Base-by-base conservation (phyloP, 2,888 invertebrate species). In the Macrosoma leucophasiata region DNA sequence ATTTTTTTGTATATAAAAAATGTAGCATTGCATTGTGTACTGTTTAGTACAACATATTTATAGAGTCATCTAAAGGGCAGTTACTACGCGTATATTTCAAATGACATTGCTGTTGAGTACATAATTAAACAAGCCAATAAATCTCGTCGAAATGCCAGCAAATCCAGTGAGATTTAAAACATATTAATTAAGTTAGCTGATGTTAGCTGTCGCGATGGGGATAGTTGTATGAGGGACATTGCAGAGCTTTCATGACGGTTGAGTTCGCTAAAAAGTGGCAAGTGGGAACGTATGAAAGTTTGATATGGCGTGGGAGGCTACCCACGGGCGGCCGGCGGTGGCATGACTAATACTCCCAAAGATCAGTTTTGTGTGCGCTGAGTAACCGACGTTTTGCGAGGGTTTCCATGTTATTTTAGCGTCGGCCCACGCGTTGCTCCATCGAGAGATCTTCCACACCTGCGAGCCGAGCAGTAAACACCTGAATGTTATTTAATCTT, bases 241-340 rank as follows among this genome's bases (percentile, higher is more conserved):
- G n/a, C n/a, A n/a, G n/a, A n/a, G n/a, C n/a, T n/a, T n/a, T n/a
- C n/a, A n/a, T n/a, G n/a, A n/a, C n/a, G n/a, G n/a, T n/a, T n/a
- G n/a, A n/a, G n/a, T n/a, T n/a, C n/a, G n/a, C n/a, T n/a, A n/a
- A n/a, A 14, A 18, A 19, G 14, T 51, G 43, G 68, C 68, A 73
- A 73, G 70, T 77, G 67, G 64, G 66, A 65, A 63, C 62, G 62
- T 69, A 65, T 68, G 73, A 74, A 78, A 77, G 71, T 71, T 74
- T 74, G 65, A 77, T 84, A 77, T 73, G 63, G 75, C 76, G 84
- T 82, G 67, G 81, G 81, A 48, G 67, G 55, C 70, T 62, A 50
- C 72, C 71, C 67, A 74, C 74, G 49, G n/a, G n/a, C n/a, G n/a
- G n/a, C n/a, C n/a, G n/a, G 78, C 58, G 54, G 70, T 59, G 62